Evolutionary conservation across 2,797 vertebrate genomes (phyloP).

Genomic region (Buceros bicornis): DNA sequence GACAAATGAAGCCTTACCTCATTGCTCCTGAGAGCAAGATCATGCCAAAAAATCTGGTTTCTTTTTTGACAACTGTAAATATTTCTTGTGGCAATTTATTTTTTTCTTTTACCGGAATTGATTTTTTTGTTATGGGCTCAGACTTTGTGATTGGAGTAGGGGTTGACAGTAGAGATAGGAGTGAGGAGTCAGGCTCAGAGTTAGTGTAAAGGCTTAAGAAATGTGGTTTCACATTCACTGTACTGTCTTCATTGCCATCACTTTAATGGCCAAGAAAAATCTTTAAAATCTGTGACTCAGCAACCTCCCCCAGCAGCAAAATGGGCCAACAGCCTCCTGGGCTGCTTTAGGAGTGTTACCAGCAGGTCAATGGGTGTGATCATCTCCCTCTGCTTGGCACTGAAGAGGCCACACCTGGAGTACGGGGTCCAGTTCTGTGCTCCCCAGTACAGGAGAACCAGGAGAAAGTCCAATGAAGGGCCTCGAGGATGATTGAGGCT

Average conservation of each 20-base stretch:
- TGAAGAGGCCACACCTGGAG: neutral
- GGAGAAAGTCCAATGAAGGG: neutral
- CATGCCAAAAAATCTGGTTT: neutral
- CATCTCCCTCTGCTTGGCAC: neutral
- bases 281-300: neutral
- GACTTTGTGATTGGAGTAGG: neutral
- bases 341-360: neutral
- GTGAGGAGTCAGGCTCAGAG: neutral
- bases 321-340: neutral
- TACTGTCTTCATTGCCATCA: accelerated
- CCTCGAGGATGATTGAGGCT: neutral
- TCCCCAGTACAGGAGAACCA: neutral
- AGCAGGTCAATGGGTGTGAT: neutral
- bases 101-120: neutral
- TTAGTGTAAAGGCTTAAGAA: neutral
- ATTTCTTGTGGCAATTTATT: neutral
- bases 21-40: neutral
- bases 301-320: neutral
- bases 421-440: neutral
- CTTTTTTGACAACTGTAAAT: neutral
- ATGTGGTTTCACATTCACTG: neutral
- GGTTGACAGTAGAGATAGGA: neutral
- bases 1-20: constrained; percentile 19
- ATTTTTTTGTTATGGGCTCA: neutral
- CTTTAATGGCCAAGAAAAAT: neutral